Conservation (phyloP, 2,888 invertebrate species). For the Theodoxus fluviatilis region DNA sequence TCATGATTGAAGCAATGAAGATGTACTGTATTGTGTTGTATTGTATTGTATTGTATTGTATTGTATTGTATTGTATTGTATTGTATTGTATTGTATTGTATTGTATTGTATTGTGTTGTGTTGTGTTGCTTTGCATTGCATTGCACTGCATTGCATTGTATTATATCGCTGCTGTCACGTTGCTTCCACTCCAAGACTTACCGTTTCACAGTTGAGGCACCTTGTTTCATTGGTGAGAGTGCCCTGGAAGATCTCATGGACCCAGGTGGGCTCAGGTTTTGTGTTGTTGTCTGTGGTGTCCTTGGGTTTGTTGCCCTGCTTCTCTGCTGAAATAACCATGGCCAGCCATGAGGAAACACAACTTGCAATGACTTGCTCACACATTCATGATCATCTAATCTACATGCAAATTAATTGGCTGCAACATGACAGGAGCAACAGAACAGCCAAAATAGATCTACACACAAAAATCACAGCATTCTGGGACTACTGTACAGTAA, state of each 20-base stretch:
- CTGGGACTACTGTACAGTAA: too few relatives aligned
- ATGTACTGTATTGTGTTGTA: neutral
- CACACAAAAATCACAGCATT: too few relatives aligned
- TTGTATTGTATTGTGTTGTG: slow-evolving; percentile 9
- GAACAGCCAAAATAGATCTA: too few relatives aligned
- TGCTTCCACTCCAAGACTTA: slow-evolving; percentile 68
- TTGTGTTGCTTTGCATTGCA: slow-evolving; percentile 2
- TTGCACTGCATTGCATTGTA: neutral
- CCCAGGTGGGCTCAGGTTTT: slow-evolving; percentile 85
- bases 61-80: slow-evolving; percentile 9
- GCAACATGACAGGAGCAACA: too few relatives aligned
- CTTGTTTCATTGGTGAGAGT: slow-evolving; percentile 98
- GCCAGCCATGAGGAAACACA: too few relatives aligned
- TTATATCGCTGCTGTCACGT: too few relatives aligned
- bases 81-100: slow-evolving; percentile 12
- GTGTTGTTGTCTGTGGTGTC: slow-evolving; percentile 40
- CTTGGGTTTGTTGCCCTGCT: slow-evolving; percentile 52
- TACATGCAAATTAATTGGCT: too few relatives aligned
- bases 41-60: slow-evolving; percentile 4
- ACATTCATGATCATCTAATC: too few relatives aligned
- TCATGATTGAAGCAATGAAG: too few relatives aligned
- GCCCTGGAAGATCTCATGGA: slow-evolving; percentile 99
- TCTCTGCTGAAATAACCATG: slow-evolving; percentile 54
- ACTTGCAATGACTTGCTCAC: too few relatives aligned
- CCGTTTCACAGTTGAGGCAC: slow-evolving; percentile 99